Evolutionary conservation across 2,888 invertebrate genomes (phyloP).

Genomic region (Ctenicera cuprea): DNA sequence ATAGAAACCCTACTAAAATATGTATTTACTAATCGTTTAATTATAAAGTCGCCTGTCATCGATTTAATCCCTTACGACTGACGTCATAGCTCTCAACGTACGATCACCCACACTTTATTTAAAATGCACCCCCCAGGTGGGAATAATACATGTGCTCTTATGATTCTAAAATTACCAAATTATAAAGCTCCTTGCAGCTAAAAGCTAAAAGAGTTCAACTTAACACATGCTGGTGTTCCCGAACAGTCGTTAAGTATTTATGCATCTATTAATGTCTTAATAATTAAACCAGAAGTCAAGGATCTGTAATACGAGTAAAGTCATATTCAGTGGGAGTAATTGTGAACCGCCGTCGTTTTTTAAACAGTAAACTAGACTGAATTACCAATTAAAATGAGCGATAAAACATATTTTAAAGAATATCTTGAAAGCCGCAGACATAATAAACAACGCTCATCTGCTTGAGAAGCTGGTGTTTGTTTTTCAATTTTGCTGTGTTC

Average conservation of each 20-base stretch:
- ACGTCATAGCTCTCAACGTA: neutral
- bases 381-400: slow-evolving; percentile 10
- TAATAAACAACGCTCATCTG: slow-evolving; percentile 1
- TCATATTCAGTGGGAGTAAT: slow-evolving; percentile 12
- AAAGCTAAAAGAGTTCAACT: neutral
- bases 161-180: slow-evolving; percentile 16
- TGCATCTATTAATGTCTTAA: slow-evolving; percentile 12
- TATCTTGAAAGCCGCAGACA: neutral
- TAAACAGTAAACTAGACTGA: neutral
- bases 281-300: slow-evolving; percentile 17
- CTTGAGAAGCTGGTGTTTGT: neutral
- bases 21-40: neutral
- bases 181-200: neutral
- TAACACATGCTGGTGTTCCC: neutral
- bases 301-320: slow-evolving; percentile 19
- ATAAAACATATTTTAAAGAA: slow-evolving; percentile 10
- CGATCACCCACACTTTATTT: slow-evolving; percentile 22
- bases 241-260: neutral
- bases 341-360: neutral
- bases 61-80: neutral
- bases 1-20: neutral
- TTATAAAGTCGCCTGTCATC: neutral
- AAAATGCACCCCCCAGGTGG: slow-evolving; percentile 14
- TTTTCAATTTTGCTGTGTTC: neutral
- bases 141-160: neutral